Base-by-base conservation (phyloP, 30 jellyfish, hydroid and myxozoan species). In the Chrysaora quinquecirrha region DNA sequence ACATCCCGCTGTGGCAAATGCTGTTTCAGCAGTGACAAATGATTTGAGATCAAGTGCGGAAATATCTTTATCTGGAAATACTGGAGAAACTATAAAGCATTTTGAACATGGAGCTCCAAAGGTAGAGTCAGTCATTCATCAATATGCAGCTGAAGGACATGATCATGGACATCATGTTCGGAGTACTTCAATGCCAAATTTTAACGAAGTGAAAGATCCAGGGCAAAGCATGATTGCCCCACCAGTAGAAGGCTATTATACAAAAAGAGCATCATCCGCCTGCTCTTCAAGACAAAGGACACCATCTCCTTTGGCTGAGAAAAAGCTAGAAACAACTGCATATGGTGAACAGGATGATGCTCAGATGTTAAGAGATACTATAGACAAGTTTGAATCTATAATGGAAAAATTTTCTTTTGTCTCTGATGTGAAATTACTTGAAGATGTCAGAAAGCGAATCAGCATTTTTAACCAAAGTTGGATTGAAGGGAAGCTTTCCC, bases 221-320 rank as follows among this genome's bases (percentile, higher is more conserved):
- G 76, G 12, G 21, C 86, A 63, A 6, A 30, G 34, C 4, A 22
- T 70, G 7, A 50, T 46, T 20, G 87, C 97, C 19, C 97, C 97
- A 14, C 97, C 97, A 16, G 67, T 86, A 10, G 89, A 67, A 48
- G 97, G 97, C n/a, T 88, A 88, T 50, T 88, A 88, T 56, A 62
- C 93, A 31, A 48, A 23, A 22, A 63, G 89, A 20, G 89, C 91
- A 3, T 76, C 85, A 20, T 87, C 96, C 0, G 91, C 96, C 1
- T 19, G 63, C 30, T 19, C 90, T 14, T 70, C 96, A 65, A 67
- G 87, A 60, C 87, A 87, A 63, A 56, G 83, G 33, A 87, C 89
- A 3, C 96, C 96, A 34, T 84, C 95, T 2, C 95, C 95, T 1
- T 34, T 20, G 10, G 12, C 54, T 1, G 43, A 28, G 25, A 24